Evolutionary conservation across 2,113 vertebrate genomes (phyloP), one percentile per base, ranked within the genome.

Genomic region (Megaptera novaeangliae): DNA sequence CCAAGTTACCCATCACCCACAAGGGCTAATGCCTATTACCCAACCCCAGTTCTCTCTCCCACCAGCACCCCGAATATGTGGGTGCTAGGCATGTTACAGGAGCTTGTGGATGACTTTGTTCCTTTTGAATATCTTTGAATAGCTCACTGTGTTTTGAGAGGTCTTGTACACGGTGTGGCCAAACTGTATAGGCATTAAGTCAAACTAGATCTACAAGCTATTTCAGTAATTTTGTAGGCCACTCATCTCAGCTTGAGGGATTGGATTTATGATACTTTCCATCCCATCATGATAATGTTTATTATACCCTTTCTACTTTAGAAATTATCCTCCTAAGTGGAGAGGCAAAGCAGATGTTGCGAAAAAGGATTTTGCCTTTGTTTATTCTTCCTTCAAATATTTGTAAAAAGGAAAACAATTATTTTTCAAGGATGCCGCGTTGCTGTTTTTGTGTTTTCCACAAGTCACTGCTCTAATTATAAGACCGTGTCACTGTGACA

Each of bases 61-160:
- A 52, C 20, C 11, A 80, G 34, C 34, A 80, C 49, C 34, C n/a
- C 7, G 3, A 31, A 11, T 6, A 14, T 41, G 4, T 63, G 6
- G 1, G 8, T n/a, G 34, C 5, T n/a, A 8, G 6, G 34, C 6
- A 27, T 2, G 6, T 18, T 82, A n/a, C 1, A 23, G 4, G 20
- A 78, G 31, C 44, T 44, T 49, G 52, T 21, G 4, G 39, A 59
- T 15, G 46, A 5, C 39, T 49, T 63, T 61, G 18, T 20, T 82
- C 12, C 44, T 25, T 55, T 49, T 41, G 34, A 77, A 27, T 66
- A 71, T 8, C 4, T 77, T 31, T 39, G 44, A 72, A 23, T 39
- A 71, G 11, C 2, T 89, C 17, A 44, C 44, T 72, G 25, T 55
- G 8, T 20, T 15, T 57, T 31, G 15, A 61, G 80, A 27, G 27